Conservation (phyloP, 2,888 invertebrate genomes). For the Diaprepes abbreviatus region DNA sequence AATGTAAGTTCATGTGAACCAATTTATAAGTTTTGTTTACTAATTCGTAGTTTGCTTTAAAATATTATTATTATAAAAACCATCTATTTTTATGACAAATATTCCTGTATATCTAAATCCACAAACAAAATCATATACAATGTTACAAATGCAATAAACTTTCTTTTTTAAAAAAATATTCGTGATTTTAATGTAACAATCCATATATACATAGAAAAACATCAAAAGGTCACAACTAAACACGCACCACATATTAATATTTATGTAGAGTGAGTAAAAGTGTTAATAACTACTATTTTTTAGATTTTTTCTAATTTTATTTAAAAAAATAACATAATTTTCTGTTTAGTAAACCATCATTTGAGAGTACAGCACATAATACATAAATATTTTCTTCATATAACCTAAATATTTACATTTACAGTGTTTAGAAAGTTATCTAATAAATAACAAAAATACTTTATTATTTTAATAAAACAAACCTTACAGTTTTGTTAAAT, state of each 20-base stretch:
- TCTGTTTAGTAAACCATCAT: slow-evolving; percentile 15
- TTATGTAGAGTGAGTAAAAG: slow-evolving; percentile 17
- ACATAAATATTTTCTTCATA: slow-evolving; percentile 22
- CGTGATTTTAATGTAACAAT: neutral
- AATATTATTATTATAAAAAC: no score
- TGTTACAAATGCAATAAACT: neutral
- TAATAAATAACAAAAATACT: slow-evolving; percentile 46
- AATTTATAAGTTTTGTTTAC: no score
- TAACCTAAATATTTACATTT: slow-evolving; percentile 22
- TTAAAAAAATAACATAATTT: slow-evolving; percentile 31
- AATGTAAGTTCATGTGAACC: no score
- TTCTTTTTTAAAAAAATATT: neutral
- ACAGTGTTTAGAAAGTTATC: slow-evolving; percentile 31
- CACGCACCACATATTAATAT: slow-evolving; percentile 1
- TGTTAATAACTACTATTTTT: slow-evolving; percentile 18
- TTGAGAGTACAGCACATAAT: slow-evolving; percentile 19
- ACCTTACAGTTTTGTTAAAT: slow-evolving; percentile 26
- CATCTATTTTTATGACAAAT: no score
- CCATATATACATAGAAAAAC: slow-evolving; percentile 20
- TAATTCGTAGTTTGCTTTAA: no score
- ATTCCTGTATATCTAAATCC: neutral
- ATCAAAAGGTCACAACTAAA: slow-evolving; percentile 19
- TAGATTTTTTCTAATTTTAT: slow-evolving; percentile 9
- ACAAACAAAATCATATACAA: neutral
- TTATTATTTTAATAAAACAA: slow-evolving; percentile 26